These are phyloP conservation scores for Fratercula arctica DNA, from an alignment of 2,797 vertebrate genomes.

Conservation along the genomic window DNA sequence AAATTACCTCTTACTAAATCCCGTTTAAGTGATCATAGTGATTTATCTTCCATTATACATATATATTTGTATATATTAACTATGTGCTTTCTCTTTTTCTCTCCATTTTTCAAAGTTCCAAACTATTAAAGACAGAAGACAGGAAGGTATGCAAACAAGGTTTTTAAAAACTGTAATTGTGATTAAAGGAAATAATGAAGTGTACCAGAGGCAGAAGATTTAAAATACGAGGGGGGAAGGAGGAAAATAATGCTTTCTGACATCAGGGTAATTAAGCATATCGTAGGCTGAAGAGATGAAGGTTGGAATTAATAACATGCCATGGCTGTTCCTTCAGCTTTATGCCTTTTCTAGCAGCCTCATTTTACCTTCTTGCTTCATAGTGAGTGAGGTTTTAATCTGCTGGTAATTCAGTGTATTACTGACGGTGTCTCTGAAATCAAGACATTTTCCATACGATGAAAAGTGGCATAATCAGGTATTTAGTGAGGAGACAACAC, in stretches of 20 bases:
- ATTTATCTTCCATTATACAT: neutral
- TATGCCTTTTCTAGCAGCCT: neutral
- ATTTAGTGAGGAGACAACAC: neutral
- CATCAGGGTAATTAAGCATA: neutral
- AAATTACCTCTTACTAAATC: neutral
- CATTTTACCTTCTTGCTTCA: neutral
- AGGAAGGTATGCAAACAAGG: neutral
- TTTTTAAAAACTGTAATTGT: neutral
- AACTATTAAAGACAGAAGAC: neutral
- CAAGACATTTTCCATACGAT: neutral
- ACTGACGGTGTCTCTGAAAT: neutral
- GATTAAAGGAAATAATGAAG: constrained; percentile 3
- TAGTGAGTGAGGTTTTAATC: neutral
- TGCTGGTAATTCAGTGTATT: neutral
- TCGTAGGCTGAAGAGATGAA: neutral
- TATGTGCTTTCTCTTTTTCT: neutral
- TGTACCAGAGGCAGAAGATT: neutral
- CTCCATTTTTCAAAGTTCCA: neutral
- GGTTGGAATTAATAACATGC: neutral
- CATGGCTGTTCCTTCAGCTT: neutral
- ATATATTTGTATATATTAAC: neutral
- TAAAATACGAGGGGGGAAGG: neutral
- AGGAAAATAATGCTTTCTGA: neutral
- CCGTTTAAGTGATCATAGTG: neutral
- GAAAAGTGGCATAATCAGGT: neutral